Percentiles rank a stretch among this genome's conserved stretches.
Conservation (phyloP, 2,888 invertebrate genomes). For the Andrena marginata region DNA sequence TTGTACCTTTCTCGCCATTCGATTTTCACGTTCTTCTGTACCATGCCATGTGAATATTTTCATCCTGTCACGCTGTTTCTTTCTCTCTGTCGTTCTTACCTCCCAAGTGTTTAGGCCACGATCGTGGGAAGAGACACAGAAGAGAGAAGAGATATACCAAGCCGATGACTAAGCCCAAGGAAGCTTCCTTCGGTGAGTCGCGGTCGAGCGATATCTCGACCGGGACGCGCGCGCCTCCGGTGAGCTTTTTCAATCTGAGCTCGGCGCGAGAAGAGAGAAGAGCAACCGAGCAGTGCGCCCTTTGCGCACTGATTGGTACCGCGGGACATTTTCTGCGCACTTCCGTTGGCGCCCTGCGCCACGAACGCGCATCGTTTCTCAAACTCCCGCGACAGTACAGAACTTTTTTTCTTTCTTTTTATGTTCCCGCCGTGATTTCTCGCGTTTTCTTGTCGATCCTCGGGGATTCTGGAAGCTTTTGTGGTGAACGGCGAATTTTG, state of each 20-base stretch:
- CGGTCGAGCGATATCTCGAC: conserved; percentile 83
- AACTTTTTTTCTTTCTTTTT: neutral
- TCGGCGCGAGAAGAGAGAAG: conserved; percentile 66
- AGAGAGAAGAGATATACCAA: conserved; percentile 35
- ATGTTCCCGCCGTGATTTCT: neutral
- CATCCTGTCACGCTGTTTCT: conserved; percentile 57
- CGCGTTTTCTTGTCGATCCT: neutral
- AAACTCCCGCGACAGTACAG: neutral
- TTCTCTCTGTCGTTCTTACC: conserved; percentile 63
- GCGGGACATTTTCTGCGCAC: neutral
- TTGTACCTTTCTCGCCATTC: conserved; percentile 75
- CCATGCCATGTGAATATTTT: conserved; percentile 73
- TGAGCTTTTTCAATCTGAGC: neutral
- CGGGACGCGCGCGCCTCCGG: conserved; percentile 60
- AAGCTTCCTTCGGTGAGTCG: conserved; percentile 39
- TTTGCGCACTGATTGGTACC: conserved; percentile 71
- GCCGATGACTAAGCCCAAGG: neutral
- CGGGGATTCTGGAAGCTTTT: neutral
- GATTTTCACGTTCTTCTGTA: conserved; percentile 73
- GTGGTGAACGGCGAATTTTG: neutral
- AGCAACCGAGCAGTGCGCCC: conserved; percentile 67
- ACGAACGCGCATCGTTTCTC: conserved; percentile 17
- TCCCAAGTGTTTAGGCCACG: conserved; percentile 79
- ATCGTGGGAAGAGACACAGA: conserved; percentile 58
- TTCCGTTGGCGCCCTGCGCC: conserved; percentile 52